Percentiles rank a stretch among this genome's conserved stretches.
Evolutionary conservation across 1,140 invertebrate genomes (phyloP).

Genomic region (Tetragnatha versicolor): DNA sequence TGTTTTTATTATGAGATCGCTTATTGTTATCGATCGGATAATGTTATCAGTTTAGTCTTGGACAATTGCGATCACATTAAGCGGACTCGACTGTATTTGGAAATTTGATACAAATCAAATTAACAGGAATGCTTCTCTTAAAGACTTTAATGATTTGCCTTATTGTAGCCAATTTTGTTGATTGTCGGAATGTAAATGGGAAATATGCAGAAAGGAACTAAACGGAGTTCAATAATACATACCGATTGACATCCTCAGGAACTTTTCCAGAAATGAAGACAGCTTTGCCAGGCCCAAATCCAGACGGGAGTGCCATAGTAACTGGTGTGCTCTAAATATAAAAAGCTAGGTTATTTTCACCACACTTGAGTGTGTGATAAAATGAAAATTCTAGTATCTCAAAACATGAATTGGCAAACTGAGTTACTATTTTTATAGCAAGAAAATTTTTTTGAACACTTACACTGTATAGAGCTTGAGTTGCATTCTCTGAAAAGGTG

Average conservation of each 20-base stretch:
- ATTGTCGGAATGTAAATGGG: too few relatives aligned
- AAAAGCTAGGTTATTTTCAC: background rate
- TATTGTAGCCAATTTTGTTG: too few relatives aligned
- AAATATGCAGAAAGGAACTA: too few relatives aligned
- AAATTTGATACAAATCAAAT: too few relatives aligned
- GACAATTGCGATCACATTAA: too few relatives aligned
- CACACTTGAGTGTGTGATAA: background rate
- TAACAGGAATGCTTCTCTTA: too few relatives aligned
- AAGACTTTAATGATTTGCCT: too few relatives aligned
- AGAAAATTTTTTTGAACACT: background rate
- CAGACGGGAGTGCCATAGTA: background rate
- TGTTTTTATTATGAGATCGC: too few relatives aligned
- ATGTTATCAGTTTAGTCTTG: too few relatives aligned
- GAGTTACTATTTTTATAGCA: background rate
- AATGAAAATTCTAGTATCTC: background rate
- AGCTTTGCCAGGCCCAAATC: slow-evolving; percentile 23
- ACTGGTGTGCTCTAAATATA: slow-evolving; percentile 25
- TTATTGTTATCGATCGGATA: too few relatives aligned
- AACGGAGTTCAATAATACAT: background rate
- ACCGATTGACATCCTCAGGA: background rate
- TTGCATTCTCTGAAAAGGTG: slow-evolving; percentile 17
- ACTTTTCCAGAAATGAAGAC: slow-evolving; percentile 33
- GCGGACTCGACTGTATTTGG: too few relatives aligned
- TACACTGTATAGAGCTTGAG: slow-evolving; percentile 19
- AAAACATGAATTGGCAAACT: background rate